A percentile compares a stretch with the other conserved stretches of the same genome.
Evolutionary conservation across 2,113 vertebrate species (phyloP).

Genomic region (Brachypodius melanocephalos): DNA sequence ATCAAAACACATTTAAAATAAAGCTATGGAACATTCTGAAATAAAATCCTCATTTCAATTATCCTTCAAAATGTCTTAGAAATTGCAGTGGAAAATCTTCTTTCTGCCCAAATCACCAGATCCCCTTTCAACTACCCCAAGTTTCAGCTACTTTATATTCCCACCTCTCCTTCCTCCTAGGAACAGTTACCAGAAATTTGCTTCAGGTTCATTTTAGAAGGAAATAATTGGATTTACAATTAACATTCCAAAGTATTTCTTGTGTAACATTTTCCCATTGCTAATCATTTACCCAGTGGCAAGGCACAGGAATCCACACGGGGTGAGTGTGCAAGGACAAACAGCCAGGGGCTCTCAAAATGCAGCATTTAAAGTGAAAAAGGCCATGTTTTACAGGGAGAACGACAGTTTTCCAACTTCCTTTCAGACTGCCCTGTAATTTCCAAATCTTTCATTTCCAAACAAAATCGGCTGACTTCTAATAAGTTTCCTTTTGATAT

Average conservation of each 20-base stretch:
- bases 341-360: neutral
- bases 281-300: neutral
- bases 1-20: neutral
- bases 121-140: neutral
- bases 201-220: conserved; percentile 6
- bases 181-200: neutral
- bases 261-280: neutral
- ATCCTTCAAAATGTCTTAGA: neutral
- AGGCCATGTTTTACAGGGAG: neutral
- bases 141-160: neutral
- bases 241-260: conserved; percentile 12
- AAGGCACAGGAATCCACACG: neutral
- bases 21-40: neutral
- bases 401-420: neutral
- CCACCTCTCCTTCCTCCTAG: neutral
- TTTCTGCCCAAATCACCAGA: neutral
- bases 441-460: neutral
- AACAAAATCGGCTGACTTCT: neutral
- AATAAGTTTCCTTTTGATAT: neutral
- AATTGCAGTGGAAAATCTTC: neutral
- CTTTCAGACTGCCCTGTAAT: neutral
- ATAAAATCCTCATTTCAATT: neutral
- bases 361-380: neutral
- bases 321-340: neutral
- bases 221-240: conserved; percentile 14